Conservation (phyloP, 2,797 vertebrate genomes). For the Linurgus olivaceus region DNA sequence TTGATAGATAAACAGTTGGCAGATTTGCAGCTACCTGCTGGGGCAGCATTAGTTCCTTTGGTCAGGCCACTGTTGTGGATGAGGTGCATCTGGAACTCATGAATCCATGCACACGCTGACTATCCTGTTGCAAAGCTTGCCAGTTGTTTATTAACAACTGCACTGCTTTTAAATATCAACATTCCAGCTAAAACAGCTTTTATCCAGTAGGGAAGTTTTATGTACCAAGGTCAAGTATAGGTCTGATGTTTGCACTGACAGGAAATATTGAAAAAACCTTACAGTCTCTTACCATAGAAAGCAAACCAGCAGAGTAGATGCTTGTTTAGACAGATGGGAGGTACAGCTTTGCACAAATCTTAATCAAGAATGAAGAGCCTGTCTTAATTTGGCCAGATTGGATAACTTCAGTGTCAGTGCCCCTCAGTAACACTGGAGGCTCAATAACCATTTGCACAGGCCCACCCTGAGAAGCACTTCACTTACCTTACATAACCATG, state of each 20-base stretch:
- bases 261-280: background rate
- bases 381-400: background rate
- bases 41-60: background rate
- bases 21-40: constrained; percentile 24
- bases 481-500: background rate
- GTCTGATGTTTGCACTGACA: background rate
- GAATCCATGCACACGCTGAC: background rate
- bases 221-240: background rate
- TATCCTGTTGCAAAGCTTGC: background rate
- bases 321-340: background rate
- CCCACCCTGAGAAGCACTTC: background rate
- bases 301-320: background rate
- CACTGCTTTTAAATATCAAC: background rate
- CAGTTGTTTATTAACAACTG: background rate
- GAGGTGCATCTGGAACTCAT: background rate
- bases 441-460: background rate
- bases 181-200: background rate
- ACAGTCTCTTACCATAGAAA: background rate
- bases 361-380: background rate
- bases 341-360: background rate
- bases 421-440: background rate
- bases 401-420: background rate
- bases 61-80: background rate
- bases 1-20: constrained; percentile 36
- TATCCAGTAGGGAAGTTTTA: background rate